Evolutionary conservation across 2,797 vertebrate species (phyloP).

Genomic region (Paguma larvata): DNA sequence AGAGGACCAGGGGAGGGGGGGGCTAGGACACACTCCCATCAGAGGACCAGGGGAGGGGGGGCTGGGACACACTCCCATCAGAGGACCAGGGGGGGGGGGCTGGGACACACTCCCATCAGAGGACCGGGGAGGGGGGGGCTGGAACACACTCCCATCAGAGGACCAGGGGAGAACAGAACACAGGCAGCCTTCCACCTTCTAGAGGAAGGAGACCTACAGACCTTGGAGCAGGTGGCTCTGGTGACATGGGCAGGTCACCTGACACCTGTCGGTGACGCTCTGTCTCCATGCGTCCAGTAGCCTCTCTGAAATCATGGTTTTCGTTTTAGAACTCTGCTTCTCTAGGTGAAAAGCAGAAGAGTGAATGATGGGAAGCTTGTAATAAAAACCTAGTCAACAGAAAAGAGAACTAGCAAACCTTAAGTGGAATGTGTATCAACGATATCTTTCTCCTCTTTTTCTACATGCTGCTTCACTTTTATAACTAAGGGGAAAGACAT

Average conservation of each 20-base stretch:
- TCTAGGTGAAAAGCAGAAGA: neutral
- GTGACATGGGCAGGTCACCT: fast-evolving
- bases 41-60: too few relatives aligned
- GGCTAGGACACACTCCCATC: too few relatives aligned
- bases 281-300: fast-evolving
- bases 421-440: neutral
- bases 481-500: too few relatives aligned
- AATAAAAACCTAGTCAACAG: too few relatives aligned
- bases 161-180: too few relatives aligned
- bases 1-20: too few relatives aligned
- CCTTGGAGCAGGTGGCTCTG: fast-evolving
- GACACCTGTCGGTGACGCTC: fast-evolving
- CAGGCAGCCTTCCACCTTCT: fast-evolving
- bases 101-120: too few relatives aligned
- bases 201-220: fast-evolving
- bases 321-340: neutral
- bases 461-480: neutral
- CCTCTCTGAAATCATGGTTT: too few relatives aligned
- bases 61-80: too few relatives aligned
- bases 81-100: too few relatives aligned
- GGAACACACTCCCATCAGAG: too few relatives aligned
- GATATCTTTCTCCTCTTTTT: neutral
- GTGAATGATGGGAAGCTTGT: fast-evolving
- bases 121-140: too few relatives aligned
- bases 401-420: neutral